These are phyloP conservation scores for Hypotaenidia philippensis DNA, from an alignment of 2,797 vertebrate species.

Conservation along the genomic window DNA sequence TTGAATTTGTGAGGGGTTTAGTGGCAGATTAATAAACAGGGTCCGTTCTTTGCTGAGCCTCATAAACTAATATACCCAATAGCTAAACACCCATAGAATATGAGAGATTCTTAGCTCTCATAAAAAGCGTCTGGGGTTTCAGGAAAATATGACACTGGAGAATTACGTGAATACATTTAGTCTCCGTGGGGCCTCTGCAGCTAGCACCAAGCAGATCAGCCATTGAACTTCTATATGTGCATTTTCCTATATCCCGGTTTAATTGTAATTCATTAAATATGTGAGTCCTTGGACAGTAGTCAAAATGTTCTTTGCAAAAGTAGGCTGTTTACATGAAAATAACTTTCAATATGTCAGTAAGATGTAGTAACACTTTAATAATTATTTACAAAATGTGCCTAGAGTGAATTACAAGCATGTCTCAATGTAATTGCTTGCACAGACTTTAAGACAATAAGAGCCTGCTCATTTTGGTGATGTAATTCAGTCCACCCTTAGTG, in stretches of 20 bases:
- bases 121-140: slow-evolving; percentile 30
- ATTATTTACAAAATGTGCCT: slow-evolving; percentile 33
- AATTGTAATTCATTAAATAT: not conserved
- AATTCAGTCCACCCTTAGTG: not conserved
- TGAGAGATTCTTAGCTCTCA: slow-evolving; percentile 4
- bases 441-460: slow-evolving; percentile 2
- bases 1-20: slow-evolving; percentile 42
- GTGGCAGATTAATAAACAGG: slow-evolving; percentile 38
- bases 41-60: not conserved
- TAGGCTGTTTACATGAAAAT: slow-evolving; percentile 25
- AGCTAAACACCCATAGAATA: slow-evolving; percentile 21
- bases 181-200: not conserved
- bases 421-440: not conserved
- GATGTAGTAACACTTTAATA: not conserved
- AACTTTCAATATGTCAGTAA: not conserved
- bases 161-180: slow-evolving; percentile 7
- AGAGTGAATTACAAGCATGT: not conserved
- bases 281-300: not conserved
- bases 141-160: not conserved
- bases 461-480: not conserved
- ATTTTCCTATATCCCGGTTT: slow-evolving; percentile 1
- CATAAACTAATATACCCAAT: slow-evolving; percentile 41
- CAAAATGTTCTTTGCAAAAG: not conserved
- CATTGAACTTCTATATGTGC: not conserved
- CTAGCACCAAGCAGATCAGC: not conserved